Percentiles rank a stretch among this genome's conserved stretches.
phyloP scores from a whole-genome alignment of 1,140 invertebrate species.

The Acromyrmex charruanus region DNA sequence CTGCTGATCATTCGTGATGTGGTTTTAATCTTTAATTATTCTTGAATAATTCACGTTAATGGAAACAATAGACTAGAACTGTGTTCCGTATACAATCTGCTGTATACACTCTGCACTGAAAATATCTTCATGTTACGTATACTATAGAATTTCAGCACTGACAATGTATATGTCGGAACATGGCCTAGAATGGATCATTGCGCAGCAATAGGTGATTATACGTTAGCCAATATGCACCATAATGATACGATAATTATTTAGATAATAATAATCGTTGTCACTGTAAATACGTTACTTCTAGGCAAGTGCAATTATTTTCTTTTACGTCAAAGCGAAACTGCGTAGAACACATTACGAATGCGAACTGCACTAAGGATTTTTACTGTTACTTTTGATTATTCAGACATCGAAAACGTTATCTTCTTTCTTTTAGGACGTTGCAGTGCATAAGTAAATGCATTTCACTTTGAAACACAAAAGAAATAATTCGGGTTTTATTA shows the following conservation, averaged over 20 bases:
- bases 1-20: conserved; percentile 3
- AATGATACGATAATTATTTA: conserved; percentile 12
- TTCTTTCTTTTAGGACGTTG: neutral
- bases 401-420: neutral
- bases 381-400: neutral
- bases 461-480: conserved; percentile 1
- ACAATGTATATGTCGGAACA: too few species aligned
- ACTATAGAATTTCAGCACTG: too few species aligned
- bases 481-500: neutral
- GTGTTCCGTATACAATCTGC: too few species aligned
- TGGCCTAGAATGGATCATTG: conserved; percentile 10
- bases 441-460: neutral
- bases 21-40: conserved; percentile 50
- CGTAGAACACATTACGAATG: neutral
- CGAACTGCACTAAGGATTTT: neutral
- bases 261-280: conserved; percentile 28
- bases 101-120: too few species aligned
- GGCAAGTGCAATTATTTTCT: neutral
- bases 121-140: too few species aligned
- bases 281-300: conserved; percentile 14
- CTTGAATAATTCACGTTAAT: conserved; percentile 19
- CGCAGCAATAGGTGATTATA: conserved; percentile 3
- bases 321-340: neutral
- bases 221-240: neutral
- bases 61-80: neutral